These are phyloP conservation scores for Vesta saturnalis DNA, from an alignment of 2,888 invertebrate genomes.

Conservation along the genomic window DNA sequence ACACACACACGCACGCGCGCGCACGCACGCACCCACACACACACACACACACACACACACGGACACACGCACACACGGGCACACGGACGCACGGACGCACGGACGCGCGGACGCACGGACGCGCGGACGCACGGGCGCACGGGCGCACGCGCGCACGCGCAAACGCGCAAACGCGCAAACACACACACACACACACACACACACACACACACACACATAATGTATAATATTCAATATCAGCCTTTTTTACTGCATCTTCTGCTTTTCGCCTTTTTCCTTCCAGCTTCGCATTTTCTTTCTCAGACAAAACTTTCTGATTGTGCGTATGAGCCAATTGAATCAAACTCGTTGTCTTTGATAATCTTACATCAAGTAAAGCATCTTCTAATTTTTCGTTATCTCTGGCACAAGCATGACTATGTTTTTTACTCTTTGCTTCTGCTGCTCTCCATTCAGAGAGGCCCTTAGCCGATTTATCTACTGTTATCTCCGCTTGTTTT, in stretches of 20 bases:
- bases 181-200: no score
- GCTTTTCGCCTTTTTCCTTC: conserved; percentile 90
- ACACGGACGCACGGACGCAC: no score
- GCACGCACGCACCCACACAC: no score
- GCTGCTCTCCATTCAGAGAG: conserved; percentile 87
- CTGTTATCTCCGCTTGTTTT: conserved; percentile 79
- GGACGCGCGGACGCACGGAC: no score
- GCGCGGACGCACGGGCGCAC: no score
- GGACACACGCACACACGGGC: no score
- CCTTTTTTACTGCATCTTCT: conserved; percentile 89
- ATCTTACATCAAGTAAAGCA: conserved; percentile 69
- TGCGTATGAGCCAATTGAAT: no score
- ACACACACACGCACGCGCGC: no score
- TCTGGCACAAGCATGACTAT: conserved; percentile 85
- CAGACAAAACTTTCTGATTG: conserved; percentile 59
- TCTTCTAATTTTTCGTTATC: conserved; percentile 94
- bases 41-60: no score
- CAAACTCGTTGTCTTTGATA: conserved; percentile 37
- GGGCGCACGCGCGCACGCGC: no score
- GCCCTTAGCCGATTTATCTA: conserved; percentile 85
- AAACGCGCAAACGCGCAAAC: no score
- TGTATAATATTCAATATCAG: conserved; percentile 94
- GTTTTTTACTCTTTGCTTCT: conserved; percentile 90
- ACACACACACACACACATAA: conserved; percentile 90
- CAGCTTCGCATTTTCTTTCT: conserved; percentile 74